phyloP scores from a whole-genome alignment of 2,113 vertebrate species.

The Sciurus niger region DNA sequence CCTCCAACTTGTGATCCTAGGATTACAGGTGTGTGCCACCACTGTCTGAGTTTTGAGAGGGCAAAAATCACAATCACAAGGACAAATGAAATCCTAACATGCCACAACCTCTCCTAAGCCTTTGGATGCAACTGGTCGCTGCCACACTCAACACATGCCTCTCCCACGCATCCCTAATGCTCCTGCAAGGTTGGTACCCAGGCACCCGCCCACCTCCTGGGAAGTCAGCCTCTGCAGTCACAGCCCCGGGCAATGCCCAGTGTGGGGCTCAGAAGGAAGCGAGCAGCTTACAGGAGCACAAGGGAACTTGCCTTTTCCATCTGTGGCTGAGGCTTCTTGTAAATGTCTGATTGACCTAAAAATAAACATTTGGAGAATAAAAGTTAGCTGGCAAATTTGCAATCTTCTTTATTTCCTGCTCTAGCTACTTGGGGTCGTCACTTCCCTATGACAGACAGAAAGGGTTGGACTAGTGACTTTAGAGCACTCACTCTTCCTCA shows the following conservation, averaged over 20 bases:
- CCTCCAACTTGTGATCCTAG: background rate
- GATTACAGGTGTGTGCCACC: too few relatives aligned
- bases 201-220: background rate
- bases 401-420: slow-evolving; percentile 20
- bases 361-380: slow-evolving; percentile 60
- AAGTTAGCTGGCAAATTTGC: slow-evolving; percentile 40
- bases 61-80: background rate
- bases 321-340: slow-evolving; percentile 94
- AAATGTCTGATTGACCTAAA: slow-evolving; percentile 95
- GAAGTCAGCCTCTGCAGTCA: background rate
- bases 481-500: background rate
- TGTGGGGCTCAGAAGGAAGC: background rate
- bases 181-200: background rate
- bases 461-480: background rate
- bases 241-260: too few relatives aligned
- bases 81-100: background rate
- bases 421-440: background rate
- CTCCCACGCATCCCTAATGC: background rate
- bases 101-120: background rate
- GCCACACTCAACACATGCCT: fast-evolving
- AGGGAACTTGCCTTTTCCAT: slow-evolving; percentile 92
- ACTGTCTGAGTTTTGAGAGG: slow-evolving; percentile 52
- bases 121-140: background rate
- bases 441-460: background rate
- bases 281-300: background rate